Conservation (phyloP, 2,888 invertebrate genomes). For the Uropetala carovei region DNA sequence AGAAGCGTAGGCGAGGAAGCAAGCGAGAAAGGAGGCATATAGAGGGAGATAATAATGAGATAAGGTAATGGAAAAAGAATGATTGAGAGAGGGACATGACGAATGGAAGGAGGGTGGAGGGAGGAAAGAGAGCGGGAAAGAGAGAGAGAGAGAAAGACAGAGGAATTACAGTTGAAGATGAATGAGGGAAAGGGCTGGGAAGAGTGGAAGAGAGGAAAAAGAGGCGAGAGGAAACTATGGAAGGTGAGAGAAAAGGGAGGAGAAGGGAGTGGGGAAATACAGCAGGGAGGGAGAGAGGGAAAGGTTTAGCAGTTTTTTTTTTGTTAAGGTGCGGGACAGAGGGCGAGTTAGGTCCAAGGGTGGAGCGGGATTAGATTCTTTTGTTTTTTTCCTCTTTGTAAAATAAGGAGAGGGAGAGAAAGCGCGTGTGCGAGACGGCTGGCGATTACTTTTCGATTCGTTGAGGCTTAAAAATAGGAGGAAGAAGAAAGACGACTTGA, state of each 20-base stretch:
- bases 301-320: neutral
- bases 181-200: neutral
- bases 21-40: too few species aligned
- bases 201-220: neutral
- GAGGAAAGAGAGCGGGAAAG: neutral
- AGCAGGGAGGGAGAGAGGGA: neutral
- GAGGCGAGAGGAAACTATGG: neutral
- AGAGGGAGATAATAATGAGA: neutral
- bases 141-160: neutral
- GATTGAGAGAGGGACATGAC: neutral
- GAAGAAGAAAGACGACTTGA: too few species aligned
- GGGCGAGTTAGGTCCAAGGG: neutral
- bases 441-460: too few species aligned
- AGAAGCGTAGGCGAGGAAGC: too few species aligned
- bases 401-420: too few species aligned
- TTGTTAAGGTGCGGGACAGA: neutral
- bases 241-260: neutral
- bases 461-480: too few species aligned
- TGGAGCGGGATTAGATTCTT: neutral
- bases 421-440: too few species aligned
- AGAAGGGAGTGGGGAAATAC: neutral
- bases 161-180: neutral
- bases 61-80: neutral
- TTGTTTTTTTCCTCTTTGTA: too few species aligned
- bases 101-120: slow-evolving; percentile 12